Base-by-base conservation (phyloP, 2,797 vertebrate genomes). In the Monodelphis domestica region DNA sequence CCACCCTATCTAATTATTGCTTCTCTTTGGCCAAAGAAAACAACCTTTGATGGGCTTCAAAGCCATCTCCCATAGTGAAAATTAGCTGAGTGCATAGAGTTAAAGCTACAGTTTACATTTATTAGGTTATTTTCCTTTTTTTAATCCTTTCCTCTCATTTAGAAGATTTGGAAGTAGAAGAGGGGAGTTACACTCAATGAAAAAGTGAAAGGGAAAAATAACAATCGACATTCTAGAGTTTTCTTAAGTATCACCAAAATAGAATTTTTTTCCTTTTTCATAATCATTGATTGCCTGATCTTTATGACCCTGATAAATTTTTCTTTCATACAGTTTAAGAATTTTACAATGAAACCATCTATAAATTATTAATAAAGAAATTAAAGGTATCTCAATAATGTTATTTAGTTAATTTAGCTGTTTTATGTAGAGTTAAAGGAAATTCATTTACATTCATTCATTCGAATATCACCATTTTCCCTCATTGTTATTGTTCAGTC, bases 1-100 rank as follows among this genome's bases (percentile, higher is more conserved):
- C 95, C 93, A 91, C 96, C 96, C 96, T 95, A 84, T 84, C 38
- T 84, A 84, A 94, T 97, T 97, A 98, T 95, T 97, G 95, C 93
- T 94, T 90, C 59, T 96, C 84, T 94, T 95, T 93, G 96, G 91
- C 89, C 94, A 93, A 94, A 94, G 96, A 95, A 96, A 93, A 95
- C 78, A n/a, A 94, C 95, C 95, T 96, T 94, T 95, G 91, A 94
- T 93, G 90, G 94, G 87, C 91, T 9, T 97, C 70, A 95, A 56
- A 95, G 91, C 21, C 54, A 88, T 94, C 93, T 97, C 93, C 38
- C 94, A 63, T 57, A 90, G 94, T 89, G 93, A 96, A 97, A 97
- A 87, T 89, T 95, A 97, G 95, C 56, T 55, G 33, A 90, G 63
- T 0, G 0, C 87, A 2, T 54, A 14, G 17, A 95, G 92, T 91